Conservation (phyloP, 2,888 invertebrate genomes). For the Suillia variegata region DNA sequence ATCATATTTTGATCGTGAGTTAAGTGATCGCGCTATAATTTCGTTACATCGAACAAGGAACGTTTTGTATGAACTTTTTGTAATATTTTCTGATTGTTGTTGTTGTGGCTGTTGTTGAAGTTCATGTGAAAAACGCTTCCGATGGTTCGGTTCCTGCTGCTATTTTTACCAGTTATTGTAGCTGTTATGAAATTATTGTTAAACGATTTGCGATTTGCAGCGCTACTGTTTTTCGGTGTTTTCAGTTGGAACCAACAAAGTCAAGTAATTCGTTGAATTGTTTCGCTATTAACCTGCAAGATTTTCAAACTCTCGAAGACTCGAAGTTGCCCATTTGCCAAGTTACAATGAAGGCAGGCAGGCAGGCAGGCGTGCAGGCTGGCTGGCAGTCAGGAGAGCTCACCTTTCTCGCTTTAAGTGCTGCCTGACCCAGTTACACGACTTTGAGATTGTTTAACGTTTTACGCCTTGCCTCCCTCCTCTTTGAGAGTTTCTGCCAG, state of each 20-base stretch:
- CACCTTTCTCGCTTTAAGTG: slow-evolving; percentile 45
- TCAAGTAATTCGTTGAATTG: background rate
- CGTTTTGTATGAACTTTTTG: background rate
- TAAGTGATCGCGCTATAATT: slow-evolving; percentile 62
- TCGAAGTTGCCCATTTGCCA: background rate
- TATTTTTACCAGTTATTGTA: slow-evolving; percentile 8
- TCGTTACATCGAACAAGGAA: slow-evolving; percentile 42
- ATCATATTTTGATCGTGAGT: slow-evolving; percentile 58
- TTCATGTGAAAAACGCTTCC: slow-evolving; percentile 17
- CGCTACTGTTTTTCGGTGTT: slow-evolving; percentile 39
- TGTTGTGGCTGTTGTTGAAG: background rate
- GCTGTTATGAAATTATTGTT: slow-evolving; percentile 51
- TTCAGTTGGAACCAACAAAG: no score
- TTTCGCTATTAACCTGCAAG: background rate
- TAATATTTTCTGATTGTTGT: background rate
- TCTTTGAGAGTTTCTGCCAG: background rate
- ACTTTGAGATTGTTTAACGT: background rate
- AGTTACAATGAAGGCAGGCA: background rate
- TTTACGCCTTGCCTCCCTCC: no score
- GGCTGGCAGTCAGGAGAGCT: background rate
- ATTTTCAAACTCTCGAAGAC: no score
- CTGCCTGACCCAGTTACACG: slow-evolving; percentile 45
- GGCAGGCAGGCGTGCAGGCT: background rate
- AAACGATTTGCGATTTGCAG: slow-evolving; percentile 53
- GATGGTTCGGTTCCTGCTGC: background rate